These are phyloP conservation scores for Trachymyrmex cornetzi DNA, from an alignment of 1,140 invertebrate species.

Conservation along the genomic window DNA sequence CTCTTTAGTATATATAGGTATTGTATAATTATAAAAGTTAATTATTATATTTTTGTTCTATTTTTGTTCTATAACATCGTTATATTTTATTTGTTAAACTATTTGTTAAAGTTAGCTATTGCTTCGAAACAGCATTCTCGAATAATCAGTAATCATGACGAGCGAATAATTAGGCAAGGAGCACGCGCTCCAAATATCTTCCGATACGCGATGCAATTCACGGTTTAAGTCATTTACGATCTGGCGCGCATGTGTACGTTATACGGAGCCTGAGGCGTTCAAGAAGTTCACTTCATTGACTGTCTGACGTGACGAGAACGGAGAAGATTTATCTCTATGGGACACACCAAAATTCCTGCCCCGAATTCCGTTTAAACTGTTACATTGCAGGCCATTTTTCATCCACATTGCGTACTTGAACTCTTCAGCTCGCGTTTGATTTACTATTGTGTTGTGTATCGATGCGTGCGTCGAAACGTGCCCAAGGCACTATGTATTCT, in stretches of 20 bases:
- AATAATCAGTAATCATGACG: neutral
- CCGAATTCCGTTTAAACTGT: slow-evolving; percentile 14
- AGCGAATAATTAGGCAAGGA: slow-evolving; percentile 18
- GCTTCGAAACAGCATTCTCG: neutral
- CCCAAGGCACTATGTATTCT: neutral
- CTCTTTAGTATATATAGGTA: too few relatives aligned
- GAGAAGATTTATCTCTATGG: slow-evolving; percentile 12
- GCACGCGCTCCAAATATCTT: slow-evolving; percentile 5
- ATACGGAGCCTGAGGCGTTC: neutral
- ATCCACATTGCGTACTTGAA: neutral
- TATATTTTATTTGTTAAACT: neutral
- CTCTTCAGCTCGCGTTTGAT: neutral
- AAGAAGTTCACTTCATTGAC: neutral
- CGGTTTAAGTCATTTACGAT: neutral
- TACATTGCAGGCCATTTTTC: neutral
- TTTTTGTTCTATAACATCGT: neutral
- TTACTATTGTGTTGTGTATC: neutral
- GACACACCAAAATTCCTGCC: neutral
- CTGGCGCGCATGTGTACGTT: neutral
- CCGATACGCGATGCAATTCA: neutral
- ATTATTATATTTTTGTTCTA: neutral
- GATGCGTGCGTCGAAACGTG: neutral
- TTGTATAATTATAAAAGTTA: too few relatives aligned
- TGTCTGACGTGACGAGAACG: neutral
- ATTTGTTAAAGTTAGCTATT: neutral